Base-by-base conservation (phyloP, 92 coral and sea anemone genomes). In the Epizoanthus rinbou region DNA sequence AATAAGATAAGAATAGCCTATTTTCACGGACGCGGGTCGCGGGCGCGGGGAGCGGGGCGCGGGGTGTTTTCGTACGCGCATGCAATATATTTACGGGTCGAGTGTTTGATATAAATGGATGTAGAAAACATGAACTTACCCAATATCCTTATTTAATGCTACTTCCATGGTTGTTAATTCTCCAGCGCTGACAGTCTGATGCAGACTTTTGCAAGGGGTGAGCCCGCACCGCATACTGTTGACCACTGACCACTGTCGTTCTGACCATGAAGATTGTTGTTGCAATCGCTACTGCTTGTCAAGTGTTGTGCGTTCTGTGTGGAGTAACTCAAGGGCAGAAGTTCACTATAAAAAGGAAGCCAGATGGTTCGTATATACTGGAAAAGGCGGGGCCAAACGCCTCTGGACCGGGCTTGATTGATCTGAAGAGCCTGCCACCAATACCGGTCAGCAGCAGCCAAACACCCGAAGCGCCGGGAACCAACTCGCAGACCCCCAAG, bases 361-460 rank as follows among this genome's bases (percentile, higher is more conserved):
- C 67, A 16, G 98, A 89, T 53, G 89, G 92, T 16, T 86, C 91
- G 7, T 93, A 84, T 58, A 76, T 93, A 13, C 80, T 93, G 14
- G 84, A 87, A 53, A 95, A 95, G 4, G 98, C 95, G 21, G 80
- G 83, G 17, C 72, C 92, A 5, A 86, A 81, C 65, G 90, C 85
- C 6, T 79, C 59, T 19, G 86, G 90, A 6, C 91, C 79, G 57
- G 50, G 85, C 16, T 33, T 90, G 4, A 68, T 93, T 35, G 95
- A 93, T 39, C 59, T 93, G 1, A 91, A 85, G 82, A 85, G 82
- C 80, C 78, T 93, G 25, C 91, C 91, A 8, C 94, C 94, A 21
- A 93, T 93, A 57, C 90, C 90, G 13, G 87, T 87, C 73, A 88
- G 37, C 54, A 24, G 76, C 13, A 80, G 72, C 73, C 66, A 60